Percentiles rank a stretch among this genome's conserved stretches.
Conservation (phyloP, 2,797 vertebrate species). For the Hylomyscus alleni region DNA sequence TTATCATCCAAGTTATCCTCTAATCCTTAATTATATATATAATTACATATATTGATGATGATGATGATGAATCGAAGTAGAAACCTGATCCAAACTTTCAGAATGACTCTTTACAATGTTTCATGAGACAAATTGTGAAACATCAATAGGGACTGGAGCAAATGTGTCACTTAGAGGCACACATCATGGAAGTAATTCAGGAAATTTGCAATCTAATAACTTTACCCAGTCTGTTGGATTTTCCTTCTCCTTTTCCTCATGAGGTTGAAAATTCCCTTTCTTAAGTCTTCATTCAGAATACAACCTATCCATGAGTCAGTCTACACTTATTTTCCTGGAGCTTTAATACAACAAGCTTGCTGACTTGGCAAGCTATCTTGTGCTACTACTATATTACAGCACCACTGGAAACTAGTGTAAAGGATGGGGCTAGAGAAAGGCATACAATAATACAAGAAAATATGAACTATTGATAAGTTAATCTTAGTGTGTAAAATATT, state of each 20-base stretch:
- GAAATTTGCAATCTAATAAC: background rate
- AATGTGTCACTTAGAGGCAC: background rate
- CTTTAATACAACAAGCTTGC: background rate
- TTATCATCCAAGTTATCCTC: background rate
- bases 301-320: background rate
- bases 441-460: background rate
- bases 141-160: background rate
- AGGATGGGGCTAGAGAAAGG: background rate
- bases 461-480: background rate
- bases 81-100: background rate
- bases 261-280: background rate
- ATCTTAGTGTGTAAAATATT: background rate
- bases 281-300: background rate
- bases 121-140: background rate
- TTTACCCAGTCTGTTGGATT: background rate
- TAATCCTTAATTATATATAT: conserved; percentile 5
- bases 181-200: background rate
- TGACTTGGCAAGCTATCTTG: background rate
- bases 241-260: background rate
- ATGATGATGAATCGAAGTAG: background rate
- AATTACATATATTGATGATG: background rate
- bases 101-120: background rate
- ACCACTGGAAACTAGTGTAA: background rate
- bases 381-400: background rate
- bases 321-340: background rate